phyloP scores from a whole-genome alignment of 1,140 invertebrate genomes.

The Meloidogyne exigua region DNA sequence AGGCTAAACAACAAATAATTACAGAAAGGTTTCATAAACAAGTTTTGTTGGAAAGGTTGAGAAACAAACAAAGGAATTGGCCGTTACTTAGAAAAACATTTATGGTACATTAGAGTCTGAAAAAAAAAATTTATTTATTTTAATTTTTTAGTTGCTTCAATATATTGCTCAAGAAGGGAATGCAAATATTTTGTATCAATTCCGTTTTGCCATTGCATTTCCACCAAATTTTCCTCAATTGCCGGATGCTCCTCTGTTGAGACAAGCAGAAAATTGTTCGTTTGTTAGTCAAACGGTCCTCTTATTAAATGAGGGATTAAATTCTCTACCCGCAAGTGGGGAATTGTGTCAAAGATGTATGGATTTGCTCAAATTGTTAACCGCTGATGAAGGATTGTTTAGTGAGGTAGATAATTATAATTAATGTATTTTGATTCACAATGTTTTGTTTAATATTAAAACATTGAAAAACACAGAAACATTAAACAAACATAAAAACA shows the following conservation, averaged over 20 bases:
- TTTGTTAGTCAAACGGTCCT: conserved; percentile 15
- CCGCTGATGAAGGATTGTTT: conserved; percentile 21
- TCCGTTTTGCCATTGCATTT: neutral
- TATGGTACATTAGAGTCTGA: conserved; percentile 2
- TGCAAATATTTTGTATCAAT: neutral
- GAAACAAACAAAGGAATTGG: conserved; percentile 22
- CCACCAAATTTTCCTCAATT: conserved; percentile 8
- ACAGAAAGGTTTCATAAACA: conserved; percentile 15
- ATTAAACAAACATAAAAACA: too few relatives aligned
- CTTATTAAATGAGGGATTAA: conserved; percentile 1
- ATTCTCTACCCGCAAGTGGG: conserved; percentile 2
- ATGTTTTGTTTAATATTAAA: too few relatives aligned
- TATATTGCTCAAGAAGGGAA: conserved; percentile 11
- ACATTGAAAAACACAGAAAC: too few relatives aligned
- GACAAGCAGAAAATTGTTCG: conserved; percentile 3
- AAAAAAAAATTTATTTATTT: neutral
- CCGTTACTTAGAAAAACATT: conserved; percentile 24
- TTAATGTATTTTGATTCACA: neutral
- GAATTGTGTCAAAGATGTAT: conserved; percentile 25
- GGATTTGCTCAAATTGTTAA: conserved; percentile 11
- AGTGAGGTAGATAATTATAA: neutral
- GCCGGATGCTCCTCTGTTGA: neutral
- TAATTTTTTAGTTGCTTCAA: conserved; percentile 2
- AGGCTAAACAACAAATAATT: conserved; percentile 32
- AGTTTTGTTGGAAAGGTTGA: conserved; percentile 25